Evolutionary conservation across 2,888 invertebrate species (phyloP).

Genomic region (Tanytarsus gracilentus): DNA sequence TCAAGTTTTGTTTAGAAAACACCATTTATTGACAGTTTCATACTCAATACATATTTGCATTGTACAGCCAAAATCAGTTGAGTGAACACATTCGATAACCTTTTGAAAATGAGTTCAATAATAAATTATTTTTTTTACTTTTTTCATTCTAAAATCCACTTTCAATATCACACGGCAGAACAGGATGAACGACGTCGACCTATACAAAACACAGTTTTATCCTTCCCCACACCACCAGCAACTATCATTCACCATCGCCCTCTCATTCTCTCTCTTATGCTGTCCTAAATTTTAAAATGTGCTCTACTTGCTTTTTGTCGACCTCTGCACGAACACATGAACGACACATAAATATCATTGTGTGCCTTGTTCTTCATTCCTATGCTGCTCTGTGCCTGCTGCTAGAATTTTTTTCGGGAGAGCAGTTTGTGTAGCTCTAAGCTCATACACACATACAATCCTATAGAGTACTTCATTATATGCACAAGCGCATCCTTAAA

Average conservation of each 20-base stretch:
- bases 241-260: neutral
- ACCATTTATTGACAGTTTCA: too few relatives aligned
- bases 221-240: neutral
- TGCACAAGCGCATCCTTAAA: slow-evolving; percentile 27
- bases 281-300: slow-evolving; percentile 15
- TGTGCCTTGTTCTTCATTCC: neutral
- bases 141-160: too few relatives aligned
- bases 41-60: too few relatives aligned
- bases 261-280: neutral
- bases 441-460: neutral
- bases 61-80: too few relatives aligned
- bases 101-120: too few relatives aligned
- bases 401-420: neutral
- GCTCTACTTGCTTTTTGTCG: slow-evolving; percentile 13
- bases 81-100: too few relatives aligned
- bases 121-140: too few relatives aligned
- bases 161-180: too few relatives aligned
- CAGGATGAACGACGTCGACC: too few relatives aligned
- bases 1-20: too few relatives aligned
- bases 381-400: too few relatives aligned
- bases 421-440: neutral
- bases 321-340: slow-evolving; percentile 10
- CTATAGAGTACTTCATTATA: slow-evolving; percentile 14
- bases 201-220: slow-evolving; percentile 6
- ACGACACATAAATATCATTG: slow-evolving; percentile 5